phyloP scores from a whole-genome alignment of 1,140 invertebrate genomes.

The Zaprionus nigranus region DNA sequence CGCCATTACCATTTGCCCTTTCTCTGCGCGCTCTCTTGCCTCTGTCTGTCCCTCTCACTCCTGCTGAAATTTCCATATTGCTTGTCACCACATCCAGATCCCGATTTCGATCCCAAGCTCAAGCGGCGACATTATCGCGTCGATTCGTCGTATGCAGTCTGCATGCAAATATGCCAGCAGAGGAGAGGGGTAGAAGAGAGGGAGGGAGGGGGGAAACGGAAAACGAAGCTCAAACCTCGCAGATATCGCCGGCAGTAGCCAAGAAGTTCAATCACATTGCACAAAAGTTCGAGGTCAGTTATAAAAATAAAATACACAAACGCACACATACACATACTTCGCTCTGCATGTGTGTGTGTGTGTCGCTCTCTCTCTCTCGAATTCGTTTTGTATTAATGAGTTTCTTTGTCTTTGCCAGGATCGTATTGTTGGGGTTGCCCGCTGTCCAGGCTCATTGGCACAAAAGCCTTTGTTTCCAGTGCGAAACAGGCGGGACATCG shows the following conservation, averaged over 20 bases:
- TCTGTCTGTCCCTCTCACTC: background rate
- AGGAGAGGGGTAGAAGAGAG: constrained; percentile 17
- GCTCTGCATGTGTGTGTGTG: background rate
- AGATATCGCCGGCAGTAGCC: constrained; percentile 68
- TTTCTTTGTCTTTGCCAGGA: constrained; percentile 78
- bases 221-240: constrained; percentile 39
- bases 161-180: constrained; percentile 67
- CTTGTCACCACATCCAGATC: constrained; percentile 69
- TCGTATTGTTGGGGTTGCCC: constrained; percentile 34
- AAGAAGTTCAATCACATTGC: constrained; percentile 81
- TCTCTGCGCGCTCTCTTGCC: constrained; percentile 22
- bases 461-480: constrained; percentile 66
- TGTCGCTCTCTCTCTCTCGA: constrained; percentile 33
- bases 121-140: constrained; percentile 46
- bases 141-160: constrained; percentile 67
- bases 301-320: constrained; percentile 76
- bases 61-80: constrained; percentile 73
- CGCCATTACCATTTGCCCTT: constrained; percentile 56
- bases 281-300: constrained; percentile 84
- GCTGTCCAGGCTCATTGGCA: constrained; percentile 39
- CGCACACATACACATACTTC: constrained; percentile 19
- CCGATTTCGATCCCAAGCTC: constrained; percentile 49
- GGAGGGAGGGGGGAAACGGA: constrained; percentile 25
- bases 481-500: constrained; percentile 11
- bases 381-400: constrained; percentile 78